Evolutionary conservation across 2,888 invertebrate species (phyloP).

Genomic region (Thecocarcelia acutangulata): DNA sequence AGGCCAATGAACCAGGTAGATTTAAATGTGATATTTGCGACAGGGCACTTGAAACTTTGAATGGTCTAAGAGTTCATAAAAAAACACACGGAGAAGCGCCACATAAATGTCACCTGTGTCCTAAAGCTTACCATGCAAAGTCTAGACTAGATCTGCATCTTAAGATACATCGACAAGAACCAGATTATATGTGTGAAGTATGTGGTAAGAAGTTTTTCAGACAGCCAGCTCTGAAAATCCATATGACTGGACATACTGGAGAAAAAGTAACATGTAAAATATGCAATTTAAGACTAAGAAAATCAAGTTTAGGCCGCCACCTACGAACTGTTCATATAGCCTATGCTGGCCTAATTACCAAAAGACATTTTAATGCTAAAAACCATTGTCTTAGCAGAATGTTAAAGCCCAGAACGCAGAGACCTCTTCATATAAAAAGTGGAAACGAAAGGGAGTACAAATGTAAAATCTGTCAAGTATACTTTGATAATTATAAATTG

Average conservation of each 20-base stretch:
- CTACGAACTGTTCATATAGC: conserved; percentile 40
- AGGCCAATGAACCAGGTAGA: not conserved
- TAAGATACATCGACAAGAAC: conserved; percentile 16
- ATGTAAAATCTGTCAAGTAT: conserved; percentile 29
- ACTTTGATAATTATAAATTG: conserved; percentile 64
- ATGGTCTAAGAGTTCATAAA: conserved; percentile 3
- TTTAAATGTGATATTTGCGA: conserved; percentile 35
- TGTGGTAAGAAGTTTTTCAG: conserved; percentile 30
- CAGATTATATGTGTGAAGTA: conserved; percentile 38
- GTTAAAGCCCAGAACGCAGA: not conserved
- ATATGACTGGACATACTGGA: conserved; percentile 42
- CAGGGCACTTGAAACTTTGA: conserved; percentile 6
- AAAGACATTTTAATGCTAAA: not conserved
- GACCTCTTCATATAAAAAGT: not conserved
- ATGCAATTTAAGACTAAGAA: conserved; percentile 42
- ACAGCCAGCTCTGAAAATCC: not conserved
- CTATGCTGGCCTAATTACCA: conserved; percentile 12
- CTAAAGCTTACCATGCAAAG: conserved; percentile 2
- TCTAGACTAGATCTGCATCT: not conserved
- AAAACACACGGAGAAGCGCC: conserved; percentile 26
- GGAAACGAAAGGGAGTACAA: not conserved
- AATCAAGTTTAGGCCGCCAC: conserved; percentile 32
- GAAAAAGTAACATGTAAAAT: conserved; percentile 49
- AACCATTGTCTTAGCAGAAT: conserved; percentile 4
- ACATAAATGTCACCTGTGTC: conserved; percentile 38